Percentiles rank a stretch among this genome's conserved stretches.
Conservation (phyloP, 2,888 invertebrate genomes). For the Campaea margaritaria region DNA sequence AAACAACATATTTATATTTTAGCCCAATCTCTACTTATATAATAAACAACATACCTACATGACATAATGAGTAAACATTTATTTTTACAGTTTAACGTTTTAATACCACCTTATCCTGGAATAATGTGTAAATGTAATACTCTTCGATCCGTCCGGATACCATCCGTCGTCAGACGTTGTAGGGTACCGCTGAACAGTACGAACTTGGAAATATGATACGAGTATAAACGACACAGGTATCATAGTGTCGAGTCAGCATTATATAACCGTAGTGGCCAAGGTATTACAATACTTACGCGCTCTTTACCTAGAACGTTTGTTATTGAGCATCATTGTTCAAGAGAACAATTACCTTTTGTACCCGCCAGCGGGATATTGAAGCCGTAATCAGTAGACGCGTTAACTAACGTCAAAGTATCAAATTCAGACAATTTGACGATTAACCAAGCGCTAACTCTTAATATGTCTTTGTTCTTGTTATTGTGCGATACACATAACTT, state of each 20-base stretch:
- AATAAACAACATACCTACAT: no score
- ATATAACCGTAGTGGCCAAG: constrained; percentile 49
- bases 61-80: no score
- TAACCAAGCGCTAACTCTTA: constrained; percentile 54
- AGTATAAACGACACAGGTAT: no score
- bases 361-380: constrained; percentile 70
- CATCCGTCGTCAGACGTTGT: no score
- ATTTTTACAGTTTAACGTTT: no score
- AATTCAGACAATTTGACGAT: constrained; percentile 69
- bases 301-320: constrained; percentile 79
- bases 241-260: constrained; percentile 17
- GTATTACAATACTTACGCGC: constrained; percentile 56
- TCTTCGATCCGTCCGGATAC: no score
- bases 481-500: constrained; percentile 8
- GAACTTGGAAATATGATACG: no score
- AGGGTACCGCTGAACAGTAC: no score
- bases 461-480: constrained; percentile 68
- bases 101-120: no score
- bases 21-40: no score
- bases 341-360: constrained; percentile 85
- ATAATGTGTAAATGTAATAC: no score
- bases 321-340: constrained; percentile 81
- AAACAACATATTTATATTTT: no score
- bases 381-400: constrained; percentile 75
- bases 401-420: constrained; percentile 73